These are phyloP conservation scores for Agapornis canus DNA, from an alignment of 2,797 vertebrate species.

Conservation along the genomic window DNA sequence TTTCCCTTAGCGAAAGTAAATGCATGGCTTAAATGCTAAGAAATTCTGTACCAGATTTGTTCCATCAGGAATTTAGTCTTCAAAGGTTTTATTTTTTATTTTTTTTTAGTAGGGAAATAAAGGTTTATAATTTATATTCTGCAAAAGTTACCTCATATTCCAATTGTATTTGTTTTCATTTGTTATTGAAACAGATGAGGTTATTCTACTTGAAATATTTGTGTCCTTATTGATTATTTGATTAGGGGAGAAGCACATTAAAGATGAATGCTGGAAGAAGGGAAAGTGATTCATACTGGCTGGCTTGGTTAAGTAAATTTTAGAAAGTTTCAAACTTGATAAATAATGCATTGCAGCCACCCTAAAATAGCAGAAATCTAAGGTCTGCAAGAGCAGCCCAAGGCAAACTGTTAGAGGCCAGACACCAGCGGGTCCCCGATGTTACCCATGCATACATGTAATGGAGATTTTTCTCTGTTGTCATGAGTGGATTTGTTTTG, in stretches of 20 bases:
- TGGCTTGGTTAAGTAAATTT: not conserved
- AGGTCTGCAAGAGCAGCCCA: not conserved
- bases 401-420: not conserved
- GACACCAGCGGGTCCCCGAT: not conserved
- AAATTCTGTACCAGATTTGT: not conserved
- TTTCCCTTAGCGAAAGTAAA: constrained; percentile 9
- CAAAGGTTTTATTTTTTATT: not conserved
- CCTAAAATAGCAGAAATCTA: constrained; percentile 13
- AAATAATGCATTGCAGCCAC: constrained; percentile 23
- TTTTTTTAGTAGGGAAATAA: not conserved
- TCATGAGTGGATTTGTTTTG: not conserved
- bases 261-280: not conserved
- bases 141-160: not conserved
- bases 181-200: not conserved
- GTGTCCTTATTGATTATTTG: constrained; percentile 16
- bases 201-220: not conserved
- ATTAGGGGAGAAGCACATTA: not conserved
- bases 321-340: constrained; percentile 21
- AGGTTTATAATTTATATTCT: not conserved
- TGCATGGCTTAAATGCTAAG: constrained; percentile 3
- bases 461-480: not conserved
- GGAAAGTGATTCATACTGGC: not conserved
- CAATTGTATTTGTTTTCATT: not conserved
- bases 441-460: not conserved
- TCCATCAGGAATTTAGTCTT: not conserved